Base-by-base conservation (phyloP, 1,140 invertebrate genomes). In the Caenorhabditis inopinata region DNA sequence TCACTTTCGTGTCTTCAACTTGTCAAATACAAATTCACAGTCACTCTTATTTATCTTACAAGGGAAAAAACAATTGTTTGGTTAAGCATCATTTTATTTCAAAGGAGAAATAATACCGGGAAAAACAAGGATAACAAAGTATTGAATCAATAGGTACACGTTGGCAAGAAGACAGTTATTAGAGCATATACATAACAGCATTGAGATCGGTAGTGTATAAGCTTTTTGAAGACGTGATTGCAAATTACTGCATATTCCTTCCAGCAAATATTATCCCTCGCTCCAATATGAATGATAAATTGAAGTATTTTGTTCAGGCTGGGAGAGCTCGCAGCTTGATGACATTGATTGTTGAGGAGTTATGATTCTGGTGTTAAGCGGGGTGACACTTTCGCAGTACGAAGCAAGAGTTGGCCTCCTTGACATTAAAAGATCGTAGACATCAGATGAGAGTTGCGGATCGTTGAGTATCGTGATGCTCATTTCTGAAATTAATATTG, bases 101-200 rank as follows among this genome's bases (percentile, higher is more conserved):
- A 58, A 32, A 18, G 58, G 27, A 68, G 7, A 29, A 25, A 29
- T 38, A 38, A 68, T n/a, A 68, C 21, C n/a, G 23, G 27, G 23
- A 58, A 25, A 7, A n/a, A 51, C 16, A 51, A 25, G 49, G 49
- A 25, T 25, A 47, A 47, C 46, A 51, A 51, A 51, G 25, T 51
- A 51, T 9, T 51, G 48, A 21, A 51, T 23, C 1, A 21, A 51
- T 51, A n/a, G 21, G 32, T 68, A 68, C 58, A 68, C 58, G 58
- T 68, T 68, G 58, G 58, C 58, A 68, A 68, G 58, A 68, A 68
- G 38, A 68, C 58, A 68, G 58, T 42, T 68, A 68, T 68, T 68
- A 68, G 58, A 38, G 58, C 38, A 68, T 68, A 27, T 68, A 68
- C 58, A 68, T 68, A 68, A 68, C 32, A 68, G 12, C 35, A 21